phyloP scores from a whole-genome alignment of 2,888 invertebrate species.

The Lasioglossum lativentre region DNA sequence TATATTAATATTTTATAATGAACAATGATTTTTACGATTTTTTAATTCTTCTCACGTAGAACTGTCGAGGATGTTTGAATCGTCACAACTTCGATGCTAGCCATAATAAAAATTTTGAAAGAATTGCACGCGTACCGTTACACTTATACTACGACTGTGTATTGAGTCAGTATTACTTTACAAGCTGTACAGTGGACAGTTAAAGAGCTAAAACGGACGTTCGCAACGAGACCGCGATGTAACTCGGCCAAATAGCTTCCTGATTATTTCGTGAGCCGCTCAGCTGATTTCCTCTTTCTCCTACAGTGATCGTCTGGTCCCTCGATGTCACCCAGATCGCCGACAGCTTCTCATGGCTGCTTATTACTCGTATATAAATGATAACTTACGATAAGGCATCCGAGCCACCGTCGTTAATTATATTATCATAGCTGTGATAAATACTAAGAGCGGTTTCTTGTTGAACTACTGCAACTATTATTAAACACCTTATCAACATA shows the following conservation, averaged over 20 bases:
- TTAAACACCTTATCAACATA: background rate
- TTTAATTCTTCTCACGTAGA: no score
- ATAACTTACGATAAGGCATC: no score
- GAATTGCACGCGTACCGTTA: background rate
- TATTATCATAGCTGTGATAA: background rate
- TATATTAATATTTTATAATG: background rate
- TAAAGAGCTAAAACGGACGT: conserved; percentile 37
- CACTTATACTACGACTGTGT: background rate
- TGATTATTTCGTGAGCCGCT: conserved; percentile 66
- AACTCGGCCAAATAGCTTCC: conserved; percentile 65
- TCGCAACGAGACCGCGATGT: conserved; percentile 48
- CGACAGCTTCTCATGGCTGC: conserved; percentile 32
- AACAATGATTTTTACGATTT: background rate
- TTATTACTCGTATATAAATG: background rate
- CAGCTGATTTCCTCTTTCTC: conserved; percentile 60
- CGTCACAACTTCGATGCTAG: background rate
- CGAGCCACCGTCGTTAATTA: background rate
- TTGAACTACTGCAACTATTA: background rate
- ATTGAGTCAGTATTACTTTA: background rate
- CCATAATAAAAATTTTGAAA: background rate
- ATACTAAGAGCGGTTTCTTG: background rate
- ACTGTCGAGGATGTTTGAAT: background rate
- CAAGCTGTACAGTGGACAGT: background rate
- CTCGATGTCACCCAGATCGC: conserved; percentile 28
- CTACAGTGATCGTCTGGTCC: conserved; percentile 20